Evolutionary conservation across 2,113 vertebrate species (phyloP).

Genomic region (Stigmatopora nigra): DNA sequence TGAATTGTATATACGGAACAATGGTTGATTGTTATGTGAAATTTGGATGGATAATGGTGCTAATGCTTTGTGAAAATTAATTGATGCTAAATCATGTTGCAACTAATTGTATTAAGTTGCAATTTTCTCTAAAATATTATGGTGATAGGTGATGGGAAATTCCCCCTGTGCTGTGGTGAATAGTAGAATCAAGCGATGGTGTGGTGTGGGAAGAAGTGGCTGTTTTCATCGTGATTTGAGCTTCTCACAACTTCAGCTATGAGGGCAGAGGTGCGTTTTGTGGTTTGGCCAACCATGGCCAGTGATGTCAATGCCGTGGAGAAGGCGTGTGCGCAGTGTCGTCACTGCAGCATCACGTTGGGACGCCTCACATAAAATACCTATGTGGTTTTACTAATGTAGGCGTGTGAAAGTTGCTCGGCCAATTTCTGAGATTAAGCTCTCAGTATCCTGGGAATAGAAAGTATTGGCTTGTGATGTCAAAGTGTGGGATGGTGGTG

Average conservation of each 20-base stretch:
- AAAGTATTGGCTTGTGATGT: slow-evolving; percentile 16
- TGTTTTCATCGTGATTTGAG: slow-evolving; percentile 11
- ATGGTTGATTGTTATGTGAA: too few relatives aligned
- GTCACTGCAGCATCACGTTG: slow-evolving; percentile 9
- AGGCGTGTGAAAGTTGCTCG: slow-evolving; percentile 13
- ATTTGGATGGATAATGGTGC: too few relatives aligned
- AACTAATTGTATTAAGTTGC: too few relatives aligned
- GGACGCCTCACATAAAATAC: slow-evolving; percentile 1
- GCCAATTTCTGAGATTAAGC: slow-evolving; percentile 12
- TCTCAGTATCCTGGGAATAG: slow-evolving; percentile 23
- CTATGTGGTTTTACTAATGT: slow-evolving; percentile 16
- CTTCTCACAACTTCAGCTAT: not conserved
- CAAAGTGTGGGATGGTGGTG: slow-evolving; percentile 29
- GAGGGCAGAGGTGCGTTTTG: slow-evolving; percentile 9
- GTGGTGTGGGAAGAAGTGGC: slow-evolving; percentile 21
- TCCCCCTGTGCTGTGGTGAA: not conserved
- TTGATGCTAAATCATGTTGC: too few relatives aligned
- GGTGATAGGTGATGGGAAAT: not conserved
- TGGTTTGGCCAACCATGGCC: slow-evolving; percentile 30
- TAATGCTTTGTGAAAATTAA: too few relatives aligned
- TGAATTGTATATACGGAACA: too few relatives aligned
- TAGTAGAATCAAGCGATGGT: not conserved
- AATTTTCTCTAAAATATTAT: too few relatives aligned
- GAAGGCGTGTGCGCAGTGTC: slow-evolving; percentile 12
- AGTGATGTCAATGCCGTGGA: slow-evolving; percentile 45